Percentiles rank a stretch among this genome's conserved stretches.
Evolutionary conservation across 2,888 invertebrate genomes (phyloP).

Genomic region (Parapristionchus giblindavisi): DNA sequence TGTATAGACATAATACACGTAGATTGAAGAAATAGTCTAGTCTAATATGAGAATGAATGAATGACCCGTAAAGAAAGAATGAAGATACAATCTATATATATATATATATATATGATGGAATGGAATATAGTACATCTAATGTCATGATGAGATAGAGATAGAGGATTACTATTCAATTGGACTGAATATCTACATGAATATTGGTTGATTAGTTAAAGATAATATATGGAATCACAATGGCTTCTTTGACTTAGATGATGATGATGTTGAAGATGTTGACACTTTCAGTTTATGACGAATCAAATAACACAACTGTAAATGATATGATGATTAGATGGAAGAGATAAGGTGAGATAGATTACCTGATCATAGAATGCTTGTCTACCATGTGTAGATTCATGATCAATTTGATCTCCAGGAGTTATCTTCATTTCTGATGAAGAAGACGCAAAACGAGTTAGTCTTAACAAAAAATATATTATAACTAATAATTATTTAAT

Average conservation of each 20-base stretch:
- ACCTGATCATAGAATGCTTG: constrained; percentile 34
- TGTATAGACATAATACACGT: background rate
- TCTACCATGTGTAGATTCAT: constrained; percentile 29
- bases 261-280: background rate
- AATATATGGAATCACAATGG: no score
- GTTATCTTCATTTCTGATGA: constrained; percentile 35
- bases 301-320: constrained; percentile 33
- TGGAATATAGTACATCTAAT: no score
- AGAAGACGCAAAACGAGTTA: constrained; percentile 25
- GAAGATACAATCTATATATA: no score
- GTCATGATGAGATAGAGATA: no score
- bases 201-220: no score
- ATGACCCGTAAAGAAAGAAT: no score
- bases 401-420: constrained; percentile 34
- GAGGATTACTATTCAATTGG: no score
- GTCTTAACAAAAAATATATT: constrained; percentile 1
- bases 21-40: no score
- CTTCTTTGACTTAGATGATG: constrained; percentile 20
- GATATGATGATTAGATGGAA: background rate
- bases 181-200: no score
- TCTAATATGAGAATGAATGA: no score
- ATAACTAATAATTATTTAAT: background rate
- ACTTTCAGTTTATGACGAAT: constrained; percentile 30
- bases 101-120: no score
- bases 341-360: background rate